phyloP scores from a whole-genome alignment of 1,140 invertebrate species.

The Meloidogyne exigua region DNA sequence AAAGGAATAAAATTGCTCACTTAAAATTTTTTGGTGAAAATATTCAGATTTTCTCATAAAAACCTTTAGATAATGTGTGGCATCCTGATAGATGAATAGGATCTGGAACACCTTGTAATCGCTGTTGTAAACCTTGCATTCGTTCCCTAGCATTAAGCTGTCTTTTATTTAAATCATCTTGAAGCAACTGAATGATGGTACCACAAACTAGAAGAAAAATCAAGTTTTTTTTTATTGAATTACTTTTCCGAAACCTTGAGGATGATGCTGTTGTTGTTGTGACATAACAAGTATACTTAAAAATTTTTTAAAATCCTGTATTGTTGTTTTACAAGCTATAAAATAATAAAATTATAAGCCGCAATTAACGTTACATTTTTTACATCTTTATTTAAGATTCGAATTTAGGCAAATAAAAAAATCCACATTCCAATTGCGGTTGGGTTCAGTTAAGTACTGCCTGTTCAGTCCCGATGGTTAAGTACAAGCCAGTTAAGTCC shows the following conservation, averaged over 20 bases:
- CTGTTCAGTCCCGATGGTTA: too few relatives aligned
- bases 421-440: too few relatives aligned
- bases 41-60: neutral
- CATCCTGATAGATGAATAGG: conserved; percentile 44
- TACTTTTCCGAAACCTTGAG: neutral
- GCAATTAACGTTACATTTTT: too few relatives aligned
- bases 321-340: too few relatives aligned
- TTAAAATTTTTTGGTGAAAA: conserved; percentile 19
- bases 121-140: conserved; percentile 6
- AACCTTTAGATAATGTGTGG: conserved; percentile 48
- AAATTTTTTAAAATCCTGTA: too few relatives aligned
- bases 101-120: conserved; percentile 36
- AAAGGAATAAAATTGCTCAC: conserved; percentile 38
- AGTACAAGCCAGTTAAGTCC: too few relatives aligned
- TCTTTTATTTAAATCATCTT: conserved; percentile 17
- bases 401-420: too few relatives aligned
- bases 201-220: neutral
- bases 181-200: conserved; percentile 15
- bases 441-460: too few relatives aligned
- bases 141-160: conserved; percentile 25
- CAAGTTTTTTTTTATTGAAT: neutral
- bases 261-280: neutral
- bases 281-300: neutral
- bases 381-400: too few relatives aligned
- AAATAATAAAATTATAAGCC: too few relatives aligned